phyloP scores from a whole-genome alignment of 2,888 invertebrate genomes.

The Andrena minutula region DNA sequence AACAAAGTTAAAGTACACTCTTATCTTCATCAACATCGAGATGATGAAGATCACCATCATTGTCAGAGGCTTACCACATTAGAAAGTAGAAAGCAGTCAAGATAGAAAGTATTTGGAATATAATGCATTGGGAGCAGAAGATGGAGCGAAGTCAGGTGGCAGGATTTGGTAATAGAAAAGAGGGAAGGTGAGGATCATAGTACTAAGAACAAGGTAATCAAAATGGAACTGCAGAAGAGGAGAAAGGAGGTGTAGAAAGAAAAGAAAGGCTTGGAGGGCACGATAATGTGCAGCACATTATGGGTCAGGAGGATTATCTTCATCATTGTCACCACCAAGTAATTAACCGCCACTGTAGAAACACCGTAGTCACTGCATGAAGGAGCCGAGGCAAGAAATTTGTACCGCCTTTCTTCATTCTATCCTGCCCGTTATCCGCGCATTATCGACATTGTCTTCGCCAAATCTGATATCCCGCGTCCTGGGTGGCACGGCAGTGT shows the following conservation, averaged over 20 bases:
- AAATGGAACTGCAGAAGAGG: neutral
- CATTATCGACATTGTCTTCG: constrained; percentile 55
- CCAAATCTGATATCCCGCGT: constrained; percentile 61
- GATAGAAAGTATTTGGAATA: no score
- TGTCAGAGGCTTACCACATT: no score
- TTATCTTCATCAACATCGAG: no score
- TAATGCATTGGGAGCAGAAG: no score
- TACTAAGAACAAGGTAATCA: neutral
- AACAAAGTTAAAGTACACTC: no score
- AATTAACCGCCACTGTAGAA: neutral
- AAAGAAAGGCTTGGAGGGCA: no score
- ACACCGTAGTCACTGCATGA: neutral
- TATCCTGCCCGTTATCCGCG: constrained; percentile 31
- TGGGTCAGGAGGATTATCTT: neutral
- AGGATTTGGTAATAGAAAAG: neutral
- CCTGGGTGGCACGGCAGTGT: constrained; percentile 77
- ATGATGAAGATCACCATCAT: no score
- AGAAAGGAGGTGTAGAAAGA: no score
- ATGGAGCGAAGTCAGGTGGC: neutral
- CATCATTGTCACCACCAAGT: neutral
- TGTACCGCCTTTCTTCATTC: neutral
- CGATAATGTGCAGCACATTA: neutral
- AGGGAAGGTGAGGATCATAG: neutral
- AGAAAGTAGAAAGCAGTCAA: no score
- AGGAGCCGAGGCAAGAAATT: constrained; percentile 11